phyloP scores from a whole-genome alignment of 2,888 invertebrate genomes.

The Digitonthophagus gazella region DNA sequence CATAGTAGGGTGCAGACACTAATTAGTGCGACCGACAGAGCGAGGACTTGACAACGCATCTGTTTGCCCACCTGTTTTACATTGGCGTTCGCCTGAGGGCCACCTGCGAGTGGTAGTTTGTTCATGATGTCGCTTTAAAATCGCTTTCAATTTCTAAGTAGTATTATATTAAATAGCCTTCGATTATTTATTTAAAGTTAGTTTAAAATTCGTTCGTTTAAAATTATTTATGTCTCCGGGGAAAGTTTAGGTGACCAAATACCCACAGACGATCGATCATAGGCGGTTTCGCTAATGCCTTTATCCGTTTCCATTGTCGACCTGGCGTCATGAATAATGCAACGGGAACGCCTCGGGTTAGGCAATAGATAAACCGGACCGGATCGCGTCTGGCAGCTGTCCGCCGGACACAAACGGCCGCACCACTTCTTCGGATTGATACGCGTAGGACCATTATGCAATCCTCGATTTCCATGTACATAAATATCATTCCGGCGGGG shows the following conservation, averaged over 20 bases:
- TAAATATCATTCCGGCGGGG: background rate
- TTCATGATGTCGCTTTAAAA: background rate
- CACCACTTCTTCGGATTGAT: background rate
- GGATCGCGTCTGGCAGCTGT: background rate
- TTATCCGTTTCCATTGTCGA: slow-evolving; percentile 14
- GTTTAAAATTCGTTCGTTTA: background rate
- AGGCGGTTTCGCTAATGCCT: slow-evolving; percentile 16
- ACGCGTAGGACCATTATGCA: background rate
- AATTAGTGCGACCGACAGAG: background rate
- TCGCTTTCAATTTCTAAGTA: no score
- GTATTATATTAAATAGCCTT: no score
- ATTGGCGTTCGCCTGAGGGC: no score
- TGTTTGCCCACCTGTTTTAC: background rate
- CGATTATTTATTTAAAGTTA: no score
- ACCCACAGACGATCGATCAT: slow-evolving; percentile 13
- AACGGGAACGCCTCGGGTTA: slow-evolving; percentile 9
- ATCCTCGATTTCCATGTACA: background rate
- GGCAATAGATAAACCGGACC: slow-evolving; percentile 3
- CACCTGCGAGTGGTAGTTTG: background rate
- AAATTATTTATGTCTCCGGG: background rate
- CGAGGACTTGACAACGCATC: background rate
- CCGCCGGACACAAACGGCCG: background rate
- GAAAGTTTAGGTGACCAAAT: slow-evolving; percentile 1
- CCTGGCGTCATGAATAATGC: slow-evolving; percentile 9
- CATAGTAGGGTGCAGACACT: background rate